Evolutionary conservation across 2,797 vertebrate species (phyloP).

Genomic region (Falco biarmicus): DNA sequence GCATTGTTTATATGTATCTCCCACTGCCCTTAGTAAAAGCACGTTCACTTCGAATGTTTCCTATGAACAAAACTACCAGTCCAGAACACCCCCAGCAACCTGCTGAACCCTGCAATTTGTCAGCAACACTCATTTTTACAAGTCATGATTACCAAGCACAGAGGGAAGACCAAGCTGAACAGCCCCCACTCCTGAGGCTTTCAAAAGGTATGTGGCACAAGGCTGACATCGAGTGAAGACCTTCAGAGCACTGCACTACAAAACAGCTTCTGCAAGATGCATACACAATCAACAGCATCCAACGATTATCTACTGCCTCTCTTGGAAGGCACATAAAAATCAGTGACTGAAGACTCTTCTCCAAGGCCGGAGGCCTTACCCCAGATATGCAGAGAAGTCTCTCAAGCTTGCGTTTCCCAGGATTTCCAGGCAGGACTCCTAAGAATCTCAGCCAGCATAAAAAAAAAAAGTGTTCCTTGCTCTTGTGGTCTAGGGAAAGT

Average conservation of each 20-base stretch:
- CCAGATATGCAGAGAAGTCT: neutral
- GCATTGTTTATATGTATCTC: neutral
- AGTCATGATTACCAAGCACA: neutral
- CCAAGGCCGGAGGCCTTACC: neutral
- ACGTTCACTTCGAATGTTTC: neutral
- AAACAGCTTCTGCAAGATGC: neutral
- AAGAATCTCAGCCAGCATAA: neutral
- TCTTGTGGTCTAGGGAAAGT: neutral
- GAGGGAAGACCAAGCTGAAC: neutral
- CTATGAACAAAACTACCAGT: neutral
- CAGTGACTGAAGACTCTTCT: neutral
- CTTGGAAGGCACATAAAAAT: neutral
- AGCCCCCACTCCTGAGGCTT: neutral
- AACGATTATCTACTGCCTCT: neutral
- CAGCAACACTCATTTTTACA: neutral
- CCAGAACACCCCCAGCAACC: neutral
- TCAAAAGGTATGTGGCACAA: neutral
- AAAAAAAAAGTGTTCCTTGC: neutral
- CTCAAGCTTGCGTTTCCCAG: neutral
- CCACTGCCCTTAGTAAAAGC: neutral
- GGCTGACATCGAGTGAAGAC: neutral
- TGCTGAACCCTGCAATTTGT: neutral
- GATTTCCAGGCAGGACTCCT: neutral
- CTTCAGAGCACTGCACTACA: neutral
- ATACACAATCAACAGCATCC: neutral